Percentiles rank a stretch among this genome's conserved stretches.
These are phyloP conservation scores for Xenops minutus DNA, from an alignment of 2,797 vertebrate species.

Conservation along the genomic window DNA sequence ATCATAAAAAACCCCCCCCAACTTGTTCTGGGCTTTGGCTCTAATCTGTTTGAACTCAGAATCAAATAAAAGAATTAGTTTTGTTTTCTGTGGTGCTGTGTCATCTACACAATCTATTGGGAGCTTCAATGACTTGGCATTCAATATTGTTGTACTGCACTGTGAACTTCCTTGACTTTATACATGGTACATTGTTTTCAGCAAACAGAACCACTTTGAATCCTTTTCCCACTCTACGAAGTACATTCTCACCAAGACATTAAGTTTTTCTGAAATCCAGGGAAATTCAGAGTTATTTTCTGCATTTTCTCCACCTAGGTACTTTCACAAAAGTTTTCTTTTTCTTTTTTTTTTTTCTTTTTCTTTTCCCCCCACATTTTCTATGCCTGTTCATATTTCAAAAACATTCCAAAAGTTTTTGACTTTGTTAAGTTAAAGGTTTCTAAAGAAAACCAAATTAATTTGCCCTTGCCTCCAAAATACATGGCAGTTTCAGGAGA, in stretches of 20 bases:
- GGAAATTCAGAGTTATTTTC: background rate
- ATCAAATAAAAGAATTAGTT: background rate
- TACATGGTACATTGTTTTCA: background rate
- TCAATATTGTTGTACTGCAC: background rate
- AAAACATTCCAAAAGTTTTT: background rate
- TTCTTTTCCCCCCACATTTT: background rate
- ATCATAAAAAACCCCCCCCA: background rate
- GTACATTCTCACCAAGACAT: fast-evolving
- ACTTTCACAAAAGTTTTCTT: background rate
- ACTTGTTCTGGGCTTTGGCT: conserved; percentile 5
- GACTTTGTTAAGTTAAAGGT: fast-evolving
- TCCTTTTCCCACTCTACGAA: background rate
- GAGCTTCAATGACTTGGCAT: background rate
- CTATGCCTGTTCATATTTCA: background rate
- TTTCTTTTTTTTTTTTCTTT: too few relatives aligned
- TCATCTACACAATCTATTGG: background rate
- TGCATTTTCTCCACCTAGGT: background rate
- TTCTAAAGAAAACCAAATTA: background rate
- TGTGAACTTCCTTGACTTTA: background rate
- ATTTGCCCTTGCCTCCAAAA: background rate
- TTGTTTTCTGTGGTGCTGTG: background rate
- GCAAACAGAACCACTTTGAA: background rate
- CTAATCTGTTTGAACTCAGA: conserved; percentile 19
- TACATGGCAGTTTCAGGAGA: background rate
- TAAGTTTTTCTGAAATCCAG: background rate